Evolutionary conservation across 64 coral and sea anemone genomes (phyloP).

Genomic region (Dendronephthya gigantea): DNA sequence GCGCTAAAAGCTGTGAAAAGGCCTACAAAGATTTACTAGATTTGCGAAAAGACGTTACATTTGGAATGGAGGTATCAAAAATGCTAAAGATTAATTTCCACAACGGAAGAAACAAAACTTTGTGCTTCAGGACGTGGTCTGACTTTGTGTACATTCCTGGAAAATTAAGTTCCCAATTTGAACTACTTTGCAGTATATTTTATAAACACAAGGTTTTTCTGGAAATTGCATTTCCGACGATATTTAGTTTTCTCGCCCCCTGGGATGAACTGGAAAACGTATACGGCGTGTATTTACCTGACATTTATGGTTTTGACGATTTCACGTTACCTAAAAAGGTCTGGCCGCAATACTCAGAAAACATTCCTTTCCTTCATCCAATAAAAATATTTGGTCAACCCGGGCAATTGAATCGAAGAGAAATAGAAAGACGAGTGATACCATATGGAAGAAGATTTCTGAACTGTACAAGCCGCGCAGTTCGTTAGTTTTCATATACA

Average conservation of each 20-base stretch:
- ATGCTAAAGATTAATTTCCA: constrained; percentile 19
- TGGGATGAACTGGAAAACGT: constrained; percentile 16
- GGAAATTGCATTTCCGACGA: constrained; percentile 34
- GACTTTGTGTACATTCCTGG: constrained; percentile 34
- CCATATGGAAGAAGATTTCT: background rate
- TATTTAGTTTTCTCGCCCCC: constrained; percentile 3
- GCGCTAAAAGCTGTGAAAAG: background rate
- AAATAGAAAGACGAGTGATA: background rate
- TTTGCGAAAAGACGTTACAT: background rate
- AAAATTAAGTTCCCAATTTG: constrained; percentile 17
- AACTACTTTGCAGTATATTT: background rate
- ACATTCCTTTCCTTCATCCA: constrained; percentile 18
- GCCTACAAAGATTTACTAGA: background rate
- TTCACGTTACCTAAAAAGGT: constrained; percentile 11
- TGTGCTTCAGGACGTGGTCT: constrained; percentile 34
- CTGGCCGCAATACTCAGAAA: constrained; percentile 24
- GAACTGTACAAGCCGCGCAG: too few relatives aligned
- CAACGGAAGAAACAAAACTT: constrained; percentile 25
- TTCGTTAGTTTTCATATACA: too few relatives aligned
- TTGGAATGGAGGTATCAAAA: background rate
- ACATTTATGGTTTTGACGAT: constrained; percentile 29
- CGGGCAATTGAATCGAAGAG: background rate
- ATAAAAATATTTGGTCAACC: background rate
- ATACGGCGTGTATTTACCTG: constrained; percentile 21
- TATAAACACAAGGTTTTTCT: constrained; percentile 19